These are phyloP conservation scores for Seladonia tumulorum DNA, from an alignment of 2,888 invertebrate genomes.

Conservation along the genomic window DNA sequence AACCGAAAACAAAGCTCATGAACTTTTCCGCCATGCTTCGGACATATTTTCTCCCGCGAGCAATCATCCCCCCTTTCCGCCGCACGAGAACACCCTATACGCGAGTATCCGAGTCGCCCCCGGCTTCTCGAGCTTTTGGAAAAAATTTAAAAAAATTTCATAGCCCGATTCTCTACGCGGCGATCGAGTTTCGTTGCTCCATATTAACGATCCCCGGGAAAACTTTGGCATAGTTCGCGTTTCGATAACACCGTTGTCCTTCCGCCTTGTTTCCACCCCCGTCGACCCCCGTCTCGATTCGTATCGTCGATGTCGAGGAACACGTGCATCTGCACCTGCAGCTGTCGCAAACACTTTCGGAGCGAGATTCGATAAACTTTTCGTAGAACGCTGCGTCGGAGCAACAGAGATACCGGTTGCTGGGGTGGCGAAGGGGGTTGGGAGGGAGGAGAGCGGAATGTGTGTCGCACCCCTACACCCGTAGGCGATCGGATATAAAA, in stretches of 20 bases:
- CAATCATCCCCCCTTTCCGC: background rate
- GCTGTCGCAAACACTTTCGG: slow-evolving; percentile 72
- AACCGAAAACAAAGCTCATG: background rate
- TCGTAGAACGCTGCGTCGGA: background rate
- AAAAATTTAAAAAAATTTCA: background rate
- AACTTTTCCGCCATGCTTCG: background rate
- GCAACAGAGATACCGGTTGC: background rate
- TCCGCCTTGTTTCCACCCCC: background rate
- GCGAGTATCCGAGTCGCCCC: background rate
- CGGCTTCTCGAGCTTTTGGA: background rate
- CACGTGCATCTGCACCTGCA: slow-evolving; percentile 68
- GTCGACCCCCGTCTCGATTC: slow-evolving; percentile 29
- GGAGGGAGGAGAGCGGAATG: background rate
- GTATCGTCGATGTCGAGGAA: slow-evolving; percentile 42
- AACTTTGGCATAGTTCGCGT: slow-evolving; percentile 60
- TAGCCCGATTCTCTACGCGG: background rate
- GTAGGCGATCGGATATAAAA: slow-evolving; percentile 58
- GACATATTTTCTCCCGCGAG: background rate
- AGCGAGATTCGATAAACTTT: slow-evolving; percentile 73
- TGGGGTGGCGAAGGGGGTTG: slow-evolving; percentile 25
- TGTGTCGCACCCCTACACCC: slow-evolving; percentile 6
- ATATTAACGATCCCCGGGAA: slow-evolving; percentile 2
- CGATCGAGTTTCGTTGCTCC: background rate
- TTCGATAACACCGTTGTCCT: slow-evolving; percentile 58
- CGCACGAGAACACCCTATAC: background rate